These are phyloP conservation scores for Drosophila kanapiae DNA, from an alignment of 1,140 invertebrate genomes.

Conservation along the genomic window DNA sequence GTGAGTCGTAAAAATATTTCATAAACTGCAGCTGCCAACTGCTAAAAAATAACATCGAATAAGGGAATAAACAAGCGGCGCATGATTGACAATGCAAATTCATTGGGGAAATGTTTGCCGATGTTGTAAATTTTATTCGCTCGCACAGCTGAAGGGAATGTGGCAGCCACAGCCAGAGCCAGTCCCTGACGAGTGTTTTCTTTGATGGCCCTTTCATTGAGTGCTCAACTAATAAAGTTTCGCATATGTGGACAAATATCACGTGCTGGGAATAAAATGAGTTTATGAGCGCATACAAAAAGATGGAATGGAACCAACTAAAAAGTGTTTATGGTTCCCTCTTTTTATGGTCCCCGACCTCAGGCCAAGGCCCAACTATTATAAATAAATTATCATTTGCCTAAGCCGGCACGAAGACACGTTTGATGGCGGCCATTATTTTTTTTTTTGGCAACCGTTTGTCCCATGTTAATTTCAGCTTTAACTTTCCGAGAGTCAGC, in stretches of 20 bases:
- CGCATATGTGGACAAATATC: slow-evolving; percentile 54
- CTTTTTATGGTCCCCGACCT: slow-evolving; percentile 45
- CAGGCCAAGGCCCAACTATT: slow-evolving; percentile 31
- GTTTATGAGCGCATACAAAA: slow-evolving; percentile 58
- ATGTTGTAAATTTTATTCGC: slow-evolving; percentile 49
- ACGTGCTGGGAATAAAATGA: slow-evolving; percentile 70
- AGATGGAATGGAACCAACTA: slow-evolving; percentile 41
- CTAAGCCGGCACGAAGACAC: slow-evolving; percentile 41
- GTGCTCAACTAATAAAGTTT: slow-evolving; percentile 67
- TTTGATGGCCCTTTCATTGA: slow-evolving; percentile 64
- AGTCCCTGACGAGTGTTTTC: slow-evolving; percentile 31
- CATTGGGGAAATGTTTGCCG: slow-evolving; percentile 23
- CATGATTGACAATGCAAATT: slow-evolving; percentile 44
- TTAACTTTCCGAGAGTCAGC: slow-evolving; percentile 15
- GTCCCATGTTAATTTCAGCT: slow-evolving; percentile 34
- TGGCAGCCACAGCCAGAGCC: background rate
- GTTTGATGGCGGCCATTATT: slow-evolving; percentile 41
- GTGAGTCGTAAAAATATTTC: slow-evolving; percentile 49
- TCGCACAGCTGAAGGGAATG: slow-evolving; percentile 21
- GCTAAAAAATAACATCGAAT: slow-evolving; percentile 23
- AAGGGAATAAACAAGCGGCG: slow-evolving; percentile 25
- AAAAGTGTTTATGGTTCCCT: slow-evolving; percentile 61
- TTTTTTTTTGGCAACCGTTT: slow-evolving; percentile 27
- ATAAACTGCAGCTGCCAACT: slow-evolving; percentile 37
- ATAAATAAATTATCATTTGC: slow-evolving; percentile 74